Evolutionary conservation across 1,140 invertebrate species (phyloP), one percentile per base, ranked within the genome.

Genomic region (Pogonomyrmex californicus): DNA sequence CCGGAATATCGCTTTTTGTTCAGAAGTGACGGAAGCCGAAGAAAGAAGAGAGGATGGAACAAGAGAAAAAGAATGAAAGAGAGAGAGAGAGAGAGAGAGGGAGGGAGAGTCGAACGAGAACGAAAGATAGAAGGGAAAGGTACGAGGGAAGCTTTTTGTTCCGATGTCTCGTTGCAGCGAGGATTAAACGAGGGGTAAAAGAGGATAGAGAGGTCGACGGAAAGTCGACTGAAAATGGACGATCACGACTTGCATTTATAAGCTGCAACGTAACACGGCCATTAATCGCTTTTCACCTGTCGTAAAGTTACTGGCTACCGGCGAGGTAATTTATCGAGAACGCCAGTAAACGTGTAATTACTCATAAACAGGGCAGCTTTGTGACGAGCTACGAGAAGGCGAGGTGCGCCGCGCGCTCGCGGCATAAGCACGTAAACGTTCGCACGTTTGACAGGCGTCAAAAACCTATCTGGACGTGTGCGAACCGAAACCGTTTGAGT

Each of bases 201-300:
- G 60, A 30, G 66, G 58, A 47, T 36, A 73, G 54, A 58, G 51
- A 36, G 51, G 79, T 44, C 44, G 73, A 17, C 54, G 62, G 47
- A 71, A 73, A 70, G 77, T 82, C 44, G 66, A 51, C n/a, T 66
- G 75, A 86, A 89, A 89, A 89, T 89, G 85, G 85, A 89, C 54
- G 70, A 86, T 75, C 73, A 58, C 47, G 60, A 60, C 65, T 62
- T 49, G 65, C 77, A 79, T 89, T 90, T 87, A 89, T 87, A 89
- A 90, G 86, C 78, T 87, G 47, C 65, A 79, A 87, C 81, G 86
- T 90, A 90, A 90, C 82, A 78, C 86, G 75, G 63, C 79, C 89
- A 76, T 90, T 90, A 90, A 91, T 91, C 89, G 89, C 87, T 91
- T 90, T 90, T 88, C 89, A 90, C 87, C 83, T 88, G 87, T 88